These are phyloP conservation scores for Drosophila nigromelanica DNA, from an alignment of 1,140 invertebrate genomes.

Conservation along the genomic window DNA sequence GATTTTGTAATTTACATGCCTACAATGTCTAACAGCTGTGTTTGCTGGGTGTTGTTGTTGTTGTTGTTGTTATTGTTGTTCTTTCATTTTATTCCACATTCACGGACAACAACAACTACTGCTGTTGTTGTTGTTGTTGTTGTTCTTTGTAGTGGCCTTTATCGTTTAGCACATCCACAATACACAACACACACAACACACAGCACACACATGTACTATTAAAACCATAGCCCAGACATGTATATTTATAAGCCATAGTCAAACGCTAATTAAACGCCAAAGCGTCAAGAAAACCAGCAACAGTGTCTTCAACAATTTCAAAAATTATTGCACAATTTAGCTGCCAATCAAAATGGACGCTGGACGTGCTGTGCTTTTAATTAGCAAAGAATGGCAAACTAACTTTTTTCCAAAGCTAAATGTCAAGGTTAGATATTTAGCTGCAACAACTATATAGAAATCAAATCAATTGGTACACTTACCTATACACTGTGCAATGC, in stretches of 20 bases:
- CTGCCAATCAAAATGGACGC: slow-evolving; percentile 68
- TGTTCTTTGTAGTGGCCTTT: slow-evolving; percentile 54
- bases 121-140: slow-evolving; percentile 10
- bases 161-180: slow-evolving; percentile 59
- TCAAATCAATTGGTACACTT: slow-evolving; percentile 35
- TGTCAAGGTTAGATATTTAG: slow-evolving; percentile 62
- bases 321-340: slow-evolving; percentile 65
- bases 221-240: slow-evolving; percentile 47
- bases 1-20: slow-evolving; percentile 80
- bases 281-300: slow-evolving; percentile 2
- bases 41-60: slow-evolving; percentile 10
- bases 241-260: slow-evolving; percentile 68
- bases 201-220: slow-evolving; percentile 37
- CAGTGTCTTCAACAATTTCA: slow-evolving; percentile 55
- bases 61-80: slow-evolving; percentile 21
- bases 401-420: slow-evolving; percentile 42
- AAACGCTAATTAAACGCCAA: slow-evolving; percentile 68
- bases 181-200: slow-evolving; percentile 4
- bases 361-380: slow-evolving; percentile 66
- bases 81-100: slow-evolving; percentile 72
- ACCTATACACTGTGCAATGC: slow-evolving; percentile 47
- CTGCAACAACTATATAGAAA: background rate
- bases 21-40: slow-evolving; percentile 27
- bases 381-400: slow-evolving; percentile 72
- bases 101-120: slow-evolving; percentile 59